phyloP scores from a whole-genome alignment of 2,113 vertebrate species.

The Sterna hirundo region DNA sequence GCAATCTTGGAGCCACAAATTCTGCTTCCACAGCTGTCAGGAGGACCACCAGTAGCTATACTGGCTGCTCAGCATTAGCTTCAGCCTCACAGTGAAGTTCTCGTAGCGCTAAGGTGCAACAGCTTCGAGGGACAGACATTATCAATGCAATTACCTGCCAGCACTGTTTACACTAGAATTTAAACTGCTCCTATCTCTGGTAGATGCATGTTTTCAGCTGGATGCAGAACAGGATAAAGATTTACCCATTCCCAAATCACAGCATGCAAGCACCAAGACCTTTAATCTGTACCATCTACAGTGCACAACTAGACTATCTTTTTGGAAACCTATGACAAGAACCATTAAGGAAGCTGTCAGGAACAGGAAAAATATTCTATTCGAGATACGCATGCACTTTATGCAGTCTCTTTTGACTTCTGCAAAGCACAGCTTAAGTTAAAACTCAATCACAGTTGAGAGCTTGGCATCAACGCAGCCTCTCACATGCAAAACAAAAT shows the following conservation, averaged over 20 bases:
- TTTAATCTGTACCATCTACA: neutral
- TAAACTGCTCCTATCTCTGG: neutral
- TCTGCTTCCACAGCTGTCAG: neutral
- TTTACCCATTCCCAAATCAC: neutral
- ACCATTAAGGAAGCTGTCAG: neutral
- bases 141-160: neutral
- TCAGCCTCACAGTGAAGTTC: neutral
- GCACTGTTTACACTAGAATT: neutral
- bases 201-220: neutral
- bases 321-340: neutral
- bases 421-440: neutral
- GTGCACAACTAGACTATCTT: neutral
- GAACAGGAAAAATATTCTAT: neutral
- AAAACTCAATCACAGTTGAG: neutral
- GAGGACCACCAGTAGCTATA: neutral
- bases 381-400: neutral
- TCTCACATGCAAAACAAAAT: neutral
- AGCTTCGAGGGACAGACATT: neutral
- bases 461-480: neutral
- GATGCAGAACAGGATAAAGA: neutral
- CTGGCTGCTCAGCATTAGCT: neutral
- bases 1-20: neutral
- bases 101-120: accelerated
- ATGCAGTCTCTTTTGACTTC: neutral
- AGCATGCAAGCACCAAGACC: neutral